These are phyloP conservation scores for Masnerella sp. DNA, from an alignment of 2,888 invertebrate genomes.

Conservation along the genomic window DNA sequence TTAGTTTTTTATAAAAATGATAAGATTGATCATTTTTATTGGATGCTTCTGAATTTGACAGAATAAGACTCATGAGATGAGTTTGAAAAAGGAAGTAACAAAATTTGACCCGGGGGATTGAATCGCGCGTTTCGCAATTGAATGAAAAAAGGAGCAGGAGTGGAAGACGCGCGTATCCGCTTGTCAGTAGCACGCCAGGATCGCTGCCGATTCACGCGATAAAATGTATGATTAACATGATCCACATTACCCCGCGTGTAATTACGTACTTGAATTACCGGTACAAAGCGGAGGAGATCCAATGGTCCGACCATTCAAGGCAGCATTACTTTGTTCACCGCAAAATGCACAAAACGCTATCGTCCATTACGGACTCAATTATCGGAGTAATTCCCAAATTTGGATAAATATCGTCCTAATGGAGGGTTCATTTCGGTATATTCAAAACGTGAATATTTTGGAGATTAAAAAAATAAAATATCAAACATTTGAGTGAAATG, in stretches of 20 bases:
- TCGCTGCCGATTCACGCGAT: constrained; percentile 56
- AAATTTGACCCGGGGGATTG: constrained; percentile 10
- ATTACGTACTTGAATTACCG: constrained; percentile 56
- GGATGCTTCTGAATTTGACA: background rate
- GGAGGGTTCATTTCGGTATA: too few relatives aligned
- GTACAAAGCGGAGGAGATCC: constrained; percentile 35
- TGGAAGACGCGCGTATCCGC: constrained; percentile 40
- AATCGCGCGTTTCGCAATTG: constrained; percentile 10
- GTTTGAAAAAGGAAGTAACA: background rate
- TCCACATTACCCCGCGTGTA: constrained; percentile 50
- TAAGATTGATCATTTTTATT: background rate
- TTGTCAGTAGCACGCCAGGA: constrained; percentile 42
- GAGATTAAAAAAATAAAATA: too few relatives aligned
- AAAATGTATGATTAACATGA: constrained; percentile 57
- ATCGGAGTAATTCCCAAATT: constrained; percentile 28
- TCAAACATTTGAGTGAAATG: too few relatives aligned
- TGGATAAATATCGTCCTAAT: constrained; percentile 20
- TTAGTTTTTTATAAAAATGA: too few relatives aligned
- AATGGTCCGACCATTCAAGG: constrained; percentile 28
- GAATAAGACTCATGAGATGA: background rate
- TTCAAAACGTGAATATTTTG: too few relatives aligned
- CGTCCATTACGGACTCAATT: constrained; percentile 28
- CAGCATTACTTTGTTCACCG: constrained; percentile 43
- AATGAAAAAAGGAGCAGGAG: constrained; percentile 7
- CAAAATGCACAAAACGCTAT: constrained; percentile 39